Percentiles rank a stretch among this genome's conserved stretches.
Conservation (phyloP, 2,113 vertebrate species). For the Ramphastos sulfuratus region DNA sequence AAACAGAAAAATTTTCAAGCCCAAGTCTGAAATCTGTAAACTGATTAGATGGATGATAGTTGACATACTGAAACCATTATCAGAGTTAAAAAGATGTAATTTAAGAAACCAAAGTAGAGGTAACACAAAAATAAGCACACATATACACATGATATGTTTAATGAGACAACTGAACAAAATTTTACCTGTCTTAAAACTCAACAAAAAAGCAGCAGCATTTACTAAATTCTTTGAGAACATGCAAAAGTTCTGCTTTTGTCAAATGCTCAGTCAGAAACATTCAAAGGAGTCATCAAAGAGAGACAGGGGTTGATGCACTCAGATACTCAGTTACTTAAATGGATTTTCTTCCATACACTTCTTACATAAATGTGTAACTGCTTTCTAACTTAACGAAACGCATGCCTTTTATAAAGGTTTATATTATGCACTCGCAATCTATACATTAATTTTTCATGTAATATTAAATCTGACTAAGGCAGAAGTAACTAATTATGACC, state of each 20-base stretch:
- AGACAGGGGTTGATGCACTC: neutral
- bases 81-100: neutral
- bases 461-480: neutral
- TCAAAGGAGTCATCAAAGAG: neutral
- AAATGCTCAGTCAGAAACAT: neutral
- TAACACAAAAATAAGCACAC: neutral
- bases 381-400: neutral
- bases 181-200: neutral
- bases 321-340: neutral
- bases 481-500: neutral
- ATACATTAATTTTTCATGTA: neutral
- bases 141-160: neutral
- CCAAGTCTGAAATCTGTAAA: neutral
- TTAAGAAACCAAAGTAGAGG: neutral
- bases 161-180: neutral
- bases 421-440: neutral
- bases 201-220: neutral
- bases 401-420: neutral
- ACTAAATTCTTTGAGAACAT: neutral
- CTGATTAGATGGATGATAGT: neutral
- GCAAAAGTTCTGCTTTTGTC: neutral
- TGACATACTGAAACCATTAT: neutral
- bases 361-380: neutral
- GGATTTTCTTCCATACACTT: neutral
- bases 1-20: neutral